A percentile compares a stretch with the other conserved stretches of the same genome.
Evolutionary conservation across 2,888 invertebrate genomes (phyloP).

Genomic region (Exephanes ischioxanthus): DNA sequence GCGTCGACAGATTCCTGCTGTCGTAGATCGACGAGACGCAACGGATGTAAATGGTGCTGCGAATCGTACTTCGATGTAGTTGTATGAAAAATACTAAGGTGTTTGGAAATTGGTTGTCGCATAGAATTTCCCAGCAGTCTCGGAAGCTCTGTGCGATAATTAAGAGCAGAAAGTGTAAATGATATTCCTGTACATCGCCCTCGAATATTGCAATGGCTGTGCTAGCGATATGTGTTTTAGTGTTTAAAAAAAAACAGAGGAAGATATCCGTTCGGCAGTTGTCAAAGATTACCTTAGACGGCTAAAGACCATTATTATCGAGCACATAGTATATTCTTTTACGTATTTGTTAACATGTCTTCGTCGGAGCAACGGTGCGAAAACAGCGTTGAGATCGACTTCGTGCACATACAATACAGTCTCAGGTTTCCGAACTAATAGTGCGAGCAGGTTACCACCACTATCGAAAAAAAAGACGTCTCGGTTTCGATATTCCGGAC

Average conservation of each 20-base stretch:
- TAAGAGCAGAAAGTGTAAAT: background rate
- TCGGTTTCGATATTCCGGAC: background rate
- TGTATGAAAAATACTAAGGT: background rate
- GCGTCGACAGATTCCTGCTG: background rate
- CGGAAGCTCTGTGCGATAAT: background rate
- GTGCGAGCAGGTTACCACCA: background rate
- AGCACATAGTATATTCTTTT: conserved; percentile 34
- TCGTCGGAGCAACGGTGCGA: background rate
- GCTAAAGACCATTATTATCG: background rate
- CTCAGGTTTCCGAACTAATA: background rate
- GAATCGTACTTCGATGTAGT: background rate
- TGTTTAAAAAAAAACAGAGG: conserved; percentile 9
- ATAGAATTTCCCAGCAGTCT: conserved; percentile 1
- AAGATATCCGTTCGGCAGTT: conserved; percentile 11
- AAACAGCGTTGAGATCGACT: background rate
- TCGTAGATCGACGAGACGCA: background rate
- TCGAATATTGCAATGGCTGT: conserved; percentile 58
- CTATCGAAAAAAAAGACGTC: background rate
- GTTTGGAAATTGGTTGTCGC: background rate
- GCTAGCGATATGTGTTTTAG: conserved; percentile 48
- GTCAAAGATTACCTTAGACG: background rate
- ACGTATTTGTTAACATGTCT: conserved; percentile 1
- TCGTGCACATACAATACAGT: background rate
- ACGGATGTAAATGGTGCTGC: background rate
- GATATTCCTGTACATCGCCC: conserved; percentile 14